Conservation (phyloP, 2,113 vertebrate species). For the Hystrix cristata region DNA sequence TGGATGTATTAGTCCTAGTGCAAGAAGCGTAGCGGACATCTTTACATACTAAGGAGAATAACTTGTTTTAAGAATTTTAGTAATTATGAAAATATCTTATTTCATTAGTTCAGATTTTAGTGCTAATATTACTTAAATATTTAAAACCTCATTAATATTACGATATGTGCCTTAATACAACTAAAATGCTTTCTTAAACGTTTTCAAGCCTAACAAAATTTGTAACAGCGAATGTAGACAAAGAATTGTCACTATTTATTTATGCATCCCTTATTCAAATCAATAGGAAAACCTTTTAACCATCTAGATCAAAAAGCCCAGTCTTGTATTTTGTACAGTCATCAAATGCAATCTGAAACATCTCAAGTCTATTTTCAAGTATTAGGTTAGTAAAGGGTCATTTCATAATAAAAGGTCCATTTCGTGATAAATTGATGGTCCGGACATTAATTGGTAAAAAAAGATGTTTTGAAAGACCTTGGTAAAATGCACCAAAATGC, state of each 20-base stretch:
- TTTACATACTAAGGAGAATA: background rate
- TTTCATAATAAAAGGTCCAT: background rate
- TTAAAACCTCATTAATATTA: background rate
- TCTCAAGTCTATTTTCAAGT: background rate
- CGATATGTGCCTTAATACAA: background rate
- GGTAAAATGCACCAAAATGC: background rate
- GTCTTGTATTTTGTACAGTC: background rate
- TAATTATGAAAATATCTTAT: background rate
- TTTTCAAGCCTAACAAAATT: background rate
- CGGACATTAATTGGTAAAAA: background rate
- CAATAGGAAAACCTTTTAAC: background rate
- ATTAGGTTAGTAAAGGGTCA: background rate
- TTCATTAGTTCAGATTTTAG: background rate
- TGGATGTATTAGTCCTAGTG: background rate
- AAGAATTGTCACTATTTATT: background rate
- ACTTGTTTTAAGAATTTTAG: background rate
- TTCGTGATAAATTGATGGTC: background rate
- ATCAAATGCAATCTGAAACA: background rate
- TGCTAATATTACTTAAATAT: background rate
- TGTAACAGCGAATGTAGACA: background rate
- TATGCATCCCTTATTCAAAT: background rate
- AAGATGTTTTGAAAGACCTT: background rate
- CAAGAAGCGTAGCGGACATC: background rate
- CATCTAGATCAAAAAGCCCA: background rate
- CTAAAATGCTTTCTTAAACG: background rate